Evolutionary conservation across 1,140 invertebrate species (phyloP).

Genomic region (Halesus radiatus): DNA sequence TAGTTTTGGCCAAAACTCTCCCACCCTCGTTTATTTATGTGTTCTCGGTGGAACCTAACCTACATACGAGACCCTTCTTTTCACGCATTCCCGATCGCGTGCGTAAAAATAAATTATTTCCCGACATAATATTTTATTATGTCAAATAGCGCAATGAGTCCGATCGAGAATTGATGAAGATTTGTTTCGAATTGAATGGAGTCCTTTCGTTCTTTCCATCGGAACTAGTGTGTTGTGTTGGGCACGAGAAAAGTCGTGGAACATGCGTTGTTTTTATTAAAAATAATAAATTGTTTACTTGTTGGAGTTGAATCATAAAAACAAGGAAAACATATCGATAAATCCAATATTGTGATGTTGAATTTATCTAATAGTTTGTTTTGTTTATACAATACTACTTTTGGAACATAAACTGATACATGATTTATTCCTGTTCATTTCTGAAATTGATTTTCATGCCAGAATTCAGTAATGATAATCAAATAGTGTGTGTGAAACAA

Average conservation of each 20-base stretch:
- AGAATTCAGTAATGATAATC: too few relatives aligned
- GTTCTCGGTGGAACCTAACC: slow-evolving; percentile 7
- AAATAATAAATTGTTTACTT: too few relatives aligned
- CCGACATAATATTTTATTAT: slow-evolving; percentile 24
- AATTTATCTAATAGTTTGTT: too few relatives aligned
- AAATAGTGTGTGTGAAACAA: too few relatives aligned
- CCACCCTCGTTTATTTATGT: not conserved
- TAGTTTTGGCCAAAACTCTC: not conserved
- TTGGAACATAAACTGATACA: too few relatives aligned
- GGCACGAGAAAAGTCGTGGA: too few relatives aligned
- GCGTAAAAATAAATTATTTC: slow-evolving; percentile 13
- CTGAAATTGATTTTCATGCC: too few relatives aligned
- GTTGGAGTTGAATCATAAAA: not conserved
- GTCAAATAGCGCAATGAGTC: slow-evolving; percentile 23
- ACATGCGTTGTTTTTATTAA: not conserved
- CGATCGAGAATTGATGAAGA: slow-evolving; percentile 16
- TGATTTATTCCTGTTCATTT: too few relatives aligned
- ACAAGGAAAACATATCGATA: not conserved
- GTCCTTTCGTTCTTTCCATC: too few relatives aligned
- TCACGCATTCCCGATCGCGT: slow-evolving; percentile 8
- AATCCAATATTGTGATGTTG: too few relatives aligned
- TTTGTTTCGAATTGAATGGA: not conserved
- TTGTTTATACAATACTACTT: too few relatives aligned
- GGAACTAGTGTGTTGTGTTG: too few relatives aligned
- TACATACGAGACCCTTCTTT: slow-evolving; percentile 8